phyloP scores from a whole-genome alignment of 1,140 invertebrate species.

The Artemia franciscana region DNA sequence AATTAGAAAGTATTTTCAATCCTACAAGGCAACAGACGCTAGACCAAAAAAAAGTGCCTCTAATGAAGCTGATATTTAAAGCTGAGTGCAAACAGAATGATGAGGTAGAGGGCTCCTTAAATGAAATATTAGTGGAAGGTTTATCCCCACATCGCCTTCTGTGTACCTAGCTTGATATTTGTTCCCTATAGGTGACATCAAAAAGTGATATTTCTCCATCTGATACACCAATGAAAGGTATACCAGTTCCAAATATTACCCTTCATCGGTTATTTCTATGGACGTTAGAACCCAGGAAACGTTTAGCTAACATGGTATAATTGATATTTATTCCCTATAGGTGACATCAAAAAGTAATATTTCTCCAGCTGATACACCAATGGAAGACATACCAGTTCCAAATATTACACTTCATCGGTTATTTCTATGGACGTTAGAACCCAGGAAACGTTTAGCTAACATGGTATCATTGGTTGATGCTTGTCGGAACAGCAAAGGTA shows the following conservation, averaged over 20 bases:
- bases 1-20: no score
- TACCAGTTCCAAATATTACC: not conserved
- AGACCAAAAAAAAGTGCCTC: no score
- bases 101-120: no score
- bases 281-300: not conserved
- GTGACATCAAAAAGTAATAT: not conserved
- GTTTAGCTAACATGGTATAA: not conserved
- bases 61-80: no score
- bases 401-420: not conserved
- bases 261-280: not conserved
- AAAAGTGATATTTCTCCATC: not conserved
- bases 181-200: not conserved
- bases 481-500: not conserved
- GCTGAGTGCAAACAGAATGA: no score
- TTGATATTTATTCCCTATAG: not conserved
- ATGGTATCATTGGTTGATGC: not conserved
- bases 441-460: not conserved
- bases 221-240: not conserved
- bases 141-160: no score
- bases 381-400: not conserved
- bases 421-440: not conserved
- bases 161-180: no score
- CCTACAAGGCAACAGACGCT: no score
- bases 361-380: not conserved
- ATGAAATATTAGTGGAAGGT: no score